Conservation (phyloP, 2,888 invertebrate genomes). For the Parnassius apollo region DNA sequence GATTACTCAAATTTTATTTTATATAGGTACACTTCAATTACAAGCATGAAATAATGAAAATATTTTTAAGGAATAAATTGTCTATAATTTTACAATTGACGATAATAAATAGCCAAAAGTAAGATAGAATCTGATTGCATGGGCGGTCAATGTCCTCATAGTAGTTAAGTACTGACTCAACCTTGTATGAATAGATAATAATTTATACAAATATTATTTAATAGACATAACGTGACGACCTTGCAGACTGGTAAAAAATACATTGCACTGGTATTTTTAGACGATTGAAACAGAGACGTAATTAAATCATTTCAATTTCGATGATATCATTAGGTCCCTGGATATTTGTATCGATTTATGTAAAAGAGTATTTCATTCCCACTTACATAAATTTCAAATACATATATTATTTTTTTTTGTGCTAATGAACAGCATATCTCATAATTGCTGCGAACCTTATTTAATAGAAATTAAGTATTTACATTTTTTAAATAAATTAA, state of each 20-base stretch:
- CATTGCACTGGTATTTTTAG: conserved; percentile 1
- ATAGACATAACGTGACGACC: conserved; percentile 18
- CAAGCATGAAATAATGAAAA: background rate
- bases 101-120: background rate
- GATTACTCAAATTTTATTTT: too few species aligned
- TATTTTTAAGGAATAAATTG: background rate
- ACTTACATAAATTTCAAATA: too few species aligned
- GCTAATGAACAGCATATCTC: too few species aligned
- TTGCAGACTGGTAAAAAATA: conserved; percentile 18
- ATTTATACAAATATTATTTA: conserved; percentile 27
- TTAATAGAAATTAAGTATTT: too few species aligned
- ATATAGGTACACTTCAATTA: too few species aligned
- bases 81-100: background rate
- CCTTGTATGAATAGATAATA: conserved; percentile 32
- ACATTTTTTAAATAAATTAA: too few species aligned
- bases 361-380: too few species aligned
- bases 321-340: too few species aligned
- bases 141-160: conserved; percentile 36
- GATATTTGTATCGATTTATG: too few species aligned
- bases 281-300: conserved; percentile 12
- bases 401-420: too few species aligned
- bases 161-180: conserved; percentile 35
- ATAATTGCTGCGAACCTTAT: too few species aligned
- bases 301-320: too few species aligned
- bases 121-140: conserved; percentile 27